Base-by-base conservation (phyloP, 2,113 vertebrate genomes). In the Strix uralensis region DNA sequence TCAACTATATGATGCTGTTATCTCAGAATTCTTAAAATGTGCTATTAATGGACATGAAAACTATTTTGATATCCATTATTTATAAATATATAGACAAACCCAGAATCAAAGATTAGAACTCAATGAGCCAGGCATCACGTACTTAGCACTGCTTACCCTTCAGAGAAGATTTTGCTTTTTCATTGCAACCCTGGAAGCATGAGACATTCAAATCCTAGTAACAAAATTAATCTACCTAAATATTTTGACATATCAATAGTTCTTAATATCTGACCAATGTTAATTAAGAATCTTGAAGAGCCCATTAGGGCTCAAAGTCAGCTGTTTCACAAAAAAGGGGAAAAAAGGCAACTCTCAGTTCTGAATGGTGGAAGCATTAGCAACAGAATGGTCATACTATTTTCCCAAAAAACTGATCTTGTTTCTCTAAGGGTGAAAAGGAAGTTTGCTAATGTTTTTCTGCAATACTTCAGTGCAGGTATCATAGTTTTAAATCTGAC, bases 331-430 rank as follows among this genome's bases (percentile, higher is more conserved):
- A 29, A 51, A 58, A 70, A 34, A 32, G 3, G 2, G 2, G 10
- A 17, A 12, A 74, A 26, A 6, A 40, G 10, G 32, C 20, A 84
- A 44, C 17, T 32, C 47, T 47, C 49, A 36, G 20, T 74, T 81
- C 29, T 85, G 29, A 46, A 63, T 30, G 20, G 32, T 25, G 12
- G 34, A 74, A 81, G 52, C 29, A 61, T 10, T 55, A n/a, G 13
- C 52, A 88, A 54, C 13, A 74, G 10, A 92, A 70, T 5, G 9
- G 51, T 40, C 18, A 38, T 22, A 6, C 9, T 58, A 11, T 36
- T 78, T 62, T 13, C 18, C 4, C 16, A 0, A 1, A 0, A 18
- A 62, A 52, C 52, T 5, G 1, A 81, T 67, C 30, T 66, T 2
- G 2, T 47, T 93, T 86, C 40, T 18, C 23, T 7, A 44, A 25